phyloP scores from a whole-genome alignment of 2,888 invertebrate genomes.

The Mimachlamys varia region DNA sequence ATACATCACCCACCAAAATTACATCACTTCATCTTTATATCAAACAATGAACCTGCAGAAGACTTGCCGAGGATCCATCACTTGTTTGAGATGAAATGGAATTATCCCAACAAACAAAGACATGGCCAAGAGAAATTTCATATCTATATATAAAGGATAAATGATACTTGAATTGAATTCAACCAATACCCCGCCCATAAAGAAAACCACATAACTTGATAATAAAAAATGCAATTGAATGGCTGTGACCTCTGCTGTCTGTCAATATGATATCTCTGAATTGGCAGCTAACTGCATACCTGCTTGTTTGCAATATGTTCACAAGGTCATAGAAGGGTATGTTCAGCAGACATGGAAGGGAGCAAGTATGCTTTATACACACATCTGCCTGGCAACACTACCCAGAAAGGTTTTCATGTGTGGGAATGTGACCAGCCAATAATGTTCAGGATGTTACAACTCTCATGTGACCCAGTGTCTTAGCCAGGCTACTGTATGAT shows the following conservation, averaged over 20 bases:
- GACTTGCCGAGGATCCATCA: background rate
- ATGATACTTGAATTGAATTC: background rate
- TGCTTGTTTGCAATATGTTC: background rate
- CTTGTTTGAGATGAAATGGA: background rate
- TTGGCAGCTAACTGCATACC: conserved; percentile 17
- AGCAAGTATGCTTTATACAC: conserved; percentile 15
- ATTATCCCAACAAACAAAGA: background rate
- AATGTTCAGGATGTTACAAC: no score
- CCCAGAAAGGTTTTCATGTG: background rate
- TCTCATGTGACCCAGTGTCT: no score
- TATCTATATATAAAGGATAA: background rate
- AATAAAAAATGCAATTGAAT: background rate
- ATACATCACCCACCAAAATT: background rate
- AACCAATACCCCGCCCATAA: background rate
- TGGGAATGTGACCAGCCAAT: background rate
- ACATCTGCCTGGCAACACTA: conserved; percentile 11
- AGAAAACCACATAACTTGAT: background rate
- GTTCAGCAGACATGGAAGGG: background rate
- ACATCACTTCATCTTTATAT: background rate
- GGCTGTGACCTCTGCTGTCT: background rate
- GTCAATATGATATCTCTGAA: conserved; percentile 28
- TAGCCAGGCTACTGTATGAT: no score
- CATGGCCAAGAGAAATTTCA: background rate
- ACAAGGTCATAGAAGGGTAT: background rate
- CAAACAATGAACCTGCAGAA: background rate